These are phyloP conservation scores for Merluccius polli DNA, from an alignment of 2,797 vertebrate genomes.

Conservation along the genomic window DNA sequence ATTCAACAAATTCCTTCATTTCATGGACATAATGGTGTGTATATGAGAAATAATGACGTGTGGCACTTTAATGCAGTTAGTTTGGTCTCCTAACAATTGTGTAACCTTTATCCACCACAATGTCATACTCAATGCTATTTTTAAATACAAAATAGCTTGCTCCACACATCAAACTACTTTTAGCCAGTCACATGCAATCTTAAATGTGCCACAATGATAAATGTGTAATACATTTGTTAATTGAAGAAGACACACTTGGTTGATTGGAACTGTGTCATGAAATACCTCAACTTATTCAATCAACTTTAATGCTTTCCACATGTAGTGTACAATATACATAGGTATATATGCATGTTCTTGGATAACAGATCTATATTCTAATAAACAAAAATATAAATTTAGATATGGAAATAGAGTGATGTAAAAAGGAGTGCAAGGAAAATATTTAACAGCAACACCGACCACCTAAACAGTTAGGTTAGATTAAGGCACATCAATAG, in stretches of 20 bases:
- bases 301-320: neutral
- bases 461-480: neutral
- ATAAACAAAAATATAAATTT: neutral
- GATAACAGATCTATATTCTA: conserved; percentile 9
- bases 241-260: neutral
- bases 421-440: conserved; percentile 4
- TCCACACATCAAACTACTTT: neutral
- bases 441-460: neutral
- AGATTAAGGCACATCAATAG: neutral
- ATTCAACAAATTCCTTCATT: neutral
- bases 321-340: neutral
- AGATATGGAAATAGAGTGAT: neutral
- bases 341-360: too few species aligned
- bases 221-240: neutral
- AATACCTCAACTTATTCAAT: neutral
- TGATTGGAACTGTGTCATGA: neutral
- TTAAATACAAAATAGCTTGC: neutral
- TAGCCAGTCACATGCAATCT: neutral
- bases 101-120: neutral
- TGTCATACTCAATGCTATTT: neutral
- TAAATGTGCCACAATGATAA: neutral
- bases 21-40: neutral
- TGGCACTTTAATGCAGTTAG: neutral
- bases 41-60: neutral
- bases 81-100: neutral